A percentile compares a stretch with the other conserved stretches of the same genome.
These are phyloP conservation scores for Xerus rutilus DNA, from an alignment of 2,797 vertebrate genomes.

Conservation along the genomic window DNA sequence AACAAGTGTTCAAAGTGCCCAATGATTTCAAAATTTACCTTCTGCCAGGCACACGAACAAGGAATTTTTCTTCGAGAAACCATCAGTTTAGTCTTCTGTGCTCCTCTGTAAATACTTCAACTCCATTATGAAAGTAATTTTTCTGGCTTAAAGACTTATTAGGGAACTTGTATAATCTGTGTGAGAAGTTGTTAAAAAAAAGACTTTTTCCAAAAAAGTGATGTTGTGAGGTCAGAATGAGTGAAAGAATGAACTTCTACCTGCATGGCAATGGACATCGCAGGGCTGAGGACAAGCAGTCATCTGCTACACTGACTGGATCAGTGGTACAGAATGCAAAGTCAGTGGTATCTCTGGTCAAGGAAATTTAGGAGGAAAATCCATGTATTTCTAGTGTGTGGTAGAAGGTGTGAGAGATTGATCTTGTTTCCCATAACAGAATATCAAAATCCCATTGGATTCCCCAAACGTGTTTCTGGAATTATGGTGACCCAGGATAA, in stretches of 20 bases:
- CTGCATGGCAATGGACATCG: background rate
- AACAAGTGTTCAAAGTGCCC: background rate
- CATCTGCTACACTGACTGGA: background rate
- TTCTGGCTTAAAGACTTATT: background rate
- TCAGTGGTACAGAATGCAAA: background rate
- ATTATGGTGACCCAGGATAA: background rate
- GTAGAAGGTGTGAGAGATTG: background rate
- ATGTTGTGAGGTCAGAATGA: background rate
- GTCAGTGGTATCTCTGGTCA: background rate
- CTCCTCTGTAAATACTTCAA: background rate
- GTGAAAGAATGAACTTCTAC: background rate
- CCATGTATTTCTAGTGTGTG: background rate
- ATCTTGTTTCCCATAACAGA: background rate
- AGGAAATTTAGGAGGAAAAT: background rate
- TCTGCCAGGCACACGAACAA: background rate
- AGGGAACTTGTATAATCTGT: background rate
- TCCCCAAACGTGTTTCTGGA: background rate
- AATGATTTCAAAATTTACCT: background rate
- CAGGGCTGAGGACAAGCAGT: background rate
- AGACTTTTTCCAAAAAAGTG: background rate
- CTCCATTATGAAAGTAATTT: background rate
- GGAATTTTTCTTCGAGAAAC: background rate
- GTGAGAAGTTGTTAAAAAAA: slow-evolving; percentile 21
- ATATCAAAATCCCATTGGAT: background rate
- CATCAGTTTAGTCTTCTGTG: background rate